Evolutionary conservation across 2,888 invertebrate species (phyloP).

Genomic region (Toxonevra muliebris): DNA sequence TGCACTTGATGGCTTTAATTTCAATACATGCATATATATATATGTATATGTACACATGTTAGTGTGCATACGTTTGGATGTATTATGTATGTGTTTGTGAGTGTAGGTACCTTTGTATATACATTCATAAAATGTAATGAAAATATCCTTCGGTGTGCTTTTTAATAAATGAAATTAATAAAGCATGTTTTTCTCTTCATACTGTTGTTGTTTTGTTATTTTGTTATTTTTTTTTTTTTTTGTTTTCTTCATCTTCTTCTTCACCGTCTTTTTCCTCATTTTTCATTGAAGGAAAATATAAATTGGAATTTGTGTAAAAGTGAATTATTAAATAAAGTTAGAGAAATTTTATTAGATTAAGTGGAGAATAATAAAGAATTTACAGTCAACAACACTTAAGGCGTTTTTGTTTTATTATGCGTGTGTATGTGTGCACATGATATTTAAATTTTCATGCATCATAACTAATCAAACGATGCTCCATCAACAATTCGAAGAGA

Average conservation of each 20-base stretch:
- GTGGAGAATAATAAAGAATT: slow-evolving; percentile 32
- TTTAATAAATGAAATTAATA: slow-evolving; percentile 59
- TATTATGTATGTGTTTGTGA: not conserved
- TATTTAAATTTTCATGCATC: not conserved
- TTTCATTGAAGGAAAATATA: not conserved
- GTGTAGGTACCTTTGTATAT: slow-evolving; percentile 7
- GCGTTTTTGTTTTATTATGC: too few relatives aligned
- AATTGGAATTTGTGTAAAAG: slow-evolving; percentile 22
- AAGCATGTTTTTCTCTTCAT: slow-evolving; percentile 45
- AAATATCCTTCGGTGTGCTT: slow-evolving; percentile 48
- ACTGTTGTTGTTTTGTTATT: too few relatives aligned
- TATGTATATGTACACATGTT: slow-evolving; percentile 12
- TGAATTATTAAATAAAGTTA: slow-evolving; percentile 45
- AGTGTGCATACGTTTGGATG: too few relatives aligned
- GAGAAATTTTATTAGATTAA: slow-evolving; percentile 43
- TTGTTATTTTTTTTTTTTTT: too few relatives aligned
- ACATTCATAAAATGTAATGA: slow-evolving; percentile 31
- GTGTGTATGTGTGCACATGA: too few relatives aligned
- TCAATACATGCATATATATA: not conserved
- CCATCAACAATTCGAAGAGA: too few relatives aligned
- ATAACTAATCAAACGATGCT: too few relatives aligned
- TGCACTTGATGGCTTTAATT: slow-evolving; percentile 13
- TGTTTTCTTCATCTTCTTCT: too few relatives aligned
- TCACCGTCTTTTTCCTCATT: too few relatives aligned
- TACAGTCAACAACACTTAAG: slow-evolving; percentile 15